Conservation (phyloP, 2,113 vertebrate species). For the Rhea pennata region DNA sequence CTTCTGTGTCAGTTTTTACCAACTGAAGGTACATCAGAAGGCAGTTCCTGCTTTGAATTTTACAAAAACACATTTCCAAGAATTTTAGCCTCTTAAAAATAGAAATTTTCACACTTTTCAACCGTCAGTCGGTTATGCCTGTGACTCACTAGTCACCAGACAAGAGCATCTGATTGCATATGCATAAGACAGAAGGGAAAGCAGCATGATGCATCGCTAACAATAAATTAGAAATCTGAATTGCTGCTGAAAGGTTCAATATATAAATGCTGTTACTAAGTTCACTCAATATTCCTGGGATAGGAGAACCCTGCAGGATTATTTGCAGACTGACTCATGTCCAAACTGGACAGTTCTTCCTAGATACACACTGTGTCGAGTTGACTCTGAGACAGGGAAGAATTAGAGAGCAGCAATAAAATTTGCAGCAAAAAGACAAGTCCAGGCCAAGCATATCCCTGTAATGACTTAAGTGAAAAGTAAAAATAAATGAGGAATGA, state of each 20-base stretch:
- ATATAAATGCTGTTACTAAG: rapidly evolving
- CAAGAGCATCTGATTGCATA: slow-evolving; percentile 14
- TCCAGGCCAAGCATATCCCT: background rate
- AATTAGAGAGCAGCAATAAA: background rate
- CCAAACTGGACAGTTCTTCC: background rate
- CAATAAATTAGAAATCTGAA: background rate
- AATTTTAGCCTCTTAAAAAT: slow-evolving; percentile 12
- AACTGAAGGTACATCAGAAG: background rate
- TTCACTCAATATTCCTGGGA: background rate
- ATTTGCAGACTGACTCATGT: background rate
- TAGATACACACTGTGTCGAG: background rate
- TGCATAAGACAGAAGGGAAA: background rate
- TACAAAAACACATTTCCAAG: background rate
- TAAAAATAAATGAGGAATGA: background rate
- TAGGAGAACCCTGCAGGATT: background rate
- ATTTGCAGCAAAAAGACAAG: background rate
- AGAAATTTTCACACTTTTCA: background rate
- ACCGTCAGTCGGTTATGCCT: slow-evolving; percentile 2
- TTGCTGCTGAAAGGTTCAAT: background rate
- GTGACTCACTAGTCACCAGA: slow-evolving; percentile 67
- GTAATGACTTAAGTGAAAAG: background rate
- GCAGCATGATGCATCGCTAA: background rate
- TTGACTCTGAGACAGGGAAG: background rate
- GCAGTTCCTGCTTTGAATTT: background rate
- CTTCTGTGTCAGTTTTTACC: background rate